Evolutionary conservation across 2,797 vertebrate genomes (phyloP).

Genomic region (Pipistrellus kuhlii): DNA sequence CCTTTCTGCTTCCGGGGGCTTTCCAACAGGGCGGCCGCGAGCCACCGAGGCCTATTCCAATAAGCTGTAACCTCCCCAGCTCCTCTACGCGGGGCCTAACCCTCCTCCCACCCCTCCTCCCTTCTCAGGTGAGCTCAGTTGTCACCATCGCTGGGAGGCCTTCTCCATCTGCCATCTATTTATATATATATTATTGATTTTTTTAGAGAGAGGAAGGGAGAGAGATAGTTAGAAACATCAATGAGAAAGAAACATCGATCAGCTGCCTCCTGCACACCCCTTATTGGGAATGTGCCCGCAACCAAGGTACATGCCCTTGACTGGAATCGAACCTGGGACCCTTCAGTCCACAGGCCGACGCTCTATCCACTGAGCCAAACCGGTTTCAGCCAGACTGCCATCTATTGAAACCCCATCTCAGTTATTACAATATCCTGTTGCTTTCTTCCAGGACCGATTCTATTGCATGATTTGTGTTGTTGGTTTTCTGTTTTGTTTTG

Average conservation of each 20-base stretch:
- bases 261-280: no score
- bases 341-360: no score
- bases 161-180: background rate
- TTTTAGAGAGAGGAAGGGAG: no score
- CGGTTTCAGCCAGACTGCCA: no score
- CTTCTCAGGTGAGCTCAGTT: background rate
- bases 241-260: no score
- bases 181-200: no score
- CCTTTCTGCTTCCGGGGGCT: background rate
- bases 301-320: no score
- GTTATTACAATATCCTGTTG: background rate
- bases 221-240: no score
- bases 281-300: no score
- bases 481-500: conserved; percentile 6
- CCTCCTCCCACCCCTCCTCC: background rate
- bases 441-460: conserved; percentile 5
- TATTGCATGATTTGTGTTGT: background rate
- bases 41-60: background rate
- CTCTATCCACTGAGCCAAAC: no score
- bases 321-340: no score
- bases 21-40: background rate
- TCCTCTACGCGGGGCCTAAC: background rate
- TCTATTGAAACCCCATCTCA: background rate
- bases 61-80: background rate
- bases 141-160: background rate